These are phyloP conservation scores for Shinisaurus crocodilurus DNA, from an alignment of 2,113 vertebrate genomes.

Conservation along the genomic window DNA sequence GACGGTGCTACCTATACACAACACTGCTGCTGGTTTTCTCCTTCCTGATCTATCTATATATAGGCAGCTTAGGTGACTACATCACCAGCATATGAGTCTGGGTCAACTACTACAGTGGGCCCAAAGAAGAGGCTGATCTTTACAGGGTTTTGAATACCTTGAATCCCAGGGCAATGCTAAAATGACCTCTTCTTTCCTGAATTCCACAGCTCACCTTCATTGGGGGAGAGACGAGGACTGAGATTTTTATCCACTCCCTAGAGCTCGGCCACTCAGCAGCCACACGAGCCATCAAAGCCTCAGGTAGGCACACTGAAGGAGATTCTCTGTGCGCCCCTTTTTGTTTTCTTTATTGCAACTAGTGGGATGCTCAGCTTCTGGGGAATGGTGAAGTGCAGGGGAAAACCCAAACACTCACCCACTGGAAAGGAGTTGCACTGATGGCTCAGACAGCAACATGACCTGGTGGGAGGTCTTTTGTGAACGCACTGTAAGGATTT, in stretches of 20 bases:
- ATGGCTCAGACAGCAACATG: not conserved
- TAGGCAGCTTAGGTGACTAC: not conserved
- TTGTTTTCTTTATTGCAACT: not conserved
- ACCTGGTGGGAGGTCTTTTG: not conserved
- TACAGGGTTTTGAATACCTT: not conserved
- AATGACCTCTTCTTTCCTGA: not conserved
- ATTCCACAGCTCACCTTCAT: constrained; percentile 87
- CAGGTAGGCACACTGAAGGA: constrained; percentile 78
- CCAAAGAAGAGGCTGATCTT: not conserved
- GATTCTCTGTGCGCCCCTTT: not conserved
- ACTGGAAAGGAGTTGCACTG: not conserved
- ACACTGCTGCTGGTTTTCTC: not conserved
- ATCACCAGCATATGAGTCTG: not conserved
- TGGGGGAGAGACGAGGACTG: constrained; percentile 86
- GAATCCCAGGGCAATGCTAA: not conserved
- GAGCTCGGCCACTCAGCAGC: constrained; percentile 94
- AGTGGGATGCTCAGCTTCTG: not conserved
- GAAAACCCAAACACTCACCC: not conserved
- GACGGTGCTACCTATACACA: not conserved
- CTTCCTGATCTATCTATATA: not conserved
- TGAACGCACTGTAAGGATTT: not conserved
- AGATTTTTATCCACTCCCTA: constrained; percentile 95
- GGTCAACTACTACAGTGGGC: too few relatives aligned
- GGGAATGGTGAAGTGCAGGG: not conserved
- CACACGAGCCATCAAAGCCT: constrained; percentile 92